Evolutionary conservation across 2,888 invertebrate genomes (phyloP), one percentile per base, ranked within the genome.

Genomic region (Spialia ferax): DNA sequence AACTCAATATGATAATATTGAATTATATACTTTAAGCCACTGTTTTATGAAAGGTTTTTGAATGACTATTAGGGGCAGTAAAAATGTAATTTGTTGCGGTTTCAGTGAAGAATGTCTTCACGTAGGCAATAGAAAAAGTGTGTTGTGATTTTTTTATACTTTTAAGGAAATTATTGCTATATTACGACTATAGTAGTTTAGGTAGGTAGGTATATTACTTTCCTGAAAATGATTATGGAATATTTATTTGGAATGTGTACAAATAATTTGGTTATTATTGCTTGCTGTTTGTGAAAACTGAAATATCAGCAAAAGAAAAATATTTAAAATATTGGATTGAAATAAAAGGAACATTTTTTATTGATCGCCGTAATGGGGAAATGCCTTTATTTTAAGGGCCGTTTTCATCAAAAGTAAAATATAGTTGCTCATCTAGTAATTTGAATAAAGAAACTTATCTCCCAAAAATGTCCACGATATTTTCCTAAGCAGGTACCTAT

Each of bases 61-160:
- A 26, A 32, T 45, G 42, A 11, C 11, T 1, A 4, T 22, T 1
- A 20, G 11, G 20, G 45, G 29, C 4, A 20, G 22, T 57, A 64
- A 64, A 64, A 64, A 57, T 56, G 32, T 57, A 64, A 64, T 64
- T 64, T 57, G 64, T 64, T 57, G 56, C 26, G 64, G 64, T 64
- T 64, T 55, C 56, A 48, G 56, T 64, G 55, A 45, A 57, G 48
- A 57, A 64, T 64, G 45, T 48, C 45, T 48, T 38, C 3, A 38
- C 45, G 32, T 15, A 35, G 22, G 55, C 18, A 55, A 63, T 55
- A 64, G 45, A 63, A 63, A 56, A 56, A 48, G 26, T 29, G n/a
- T 20, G 45, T 22, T 56, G 18, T 56, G 45, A 22, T 15, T 48
- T 63, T 38, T 56, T 48, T 63, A 56, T 32, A 29, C 32, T 22